These are phyloP conservation scores for Drosophila sechellia DNA, from an alignment of 1,140 invertebrate genomes.

Conservation along the genomic window DNA sequence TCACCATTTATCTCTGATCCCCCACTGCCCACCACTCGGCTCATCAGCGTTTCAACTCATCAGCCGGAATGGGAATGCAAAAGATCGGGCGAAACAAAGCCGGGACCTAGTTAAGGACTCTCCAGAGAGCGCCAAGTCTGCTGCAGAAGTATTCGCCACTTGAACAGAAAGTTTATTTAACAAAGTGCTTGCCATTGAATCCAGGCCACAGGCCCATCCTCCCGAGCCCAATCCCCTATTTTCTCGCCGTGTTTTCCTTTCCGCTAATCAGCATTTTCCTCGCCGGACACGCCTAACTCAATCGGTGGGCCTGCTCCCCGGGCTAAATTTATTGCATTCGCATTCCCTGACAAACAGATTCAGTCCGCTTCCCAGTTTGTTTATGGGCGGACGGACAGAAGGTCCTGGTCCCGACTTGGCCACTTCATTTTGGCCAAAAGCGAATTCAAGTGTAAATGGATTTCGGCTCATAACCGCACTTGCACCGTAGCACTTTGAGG, in stretches of 20 bases:
- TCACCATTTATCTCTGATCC: slow-evolving; percentile 29
- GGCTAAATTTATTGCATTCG: slow-evolving; percentile 69
- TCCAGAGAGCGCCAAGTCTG: slow-evolving; percentile 40
- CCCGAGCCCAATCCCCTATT: no score
- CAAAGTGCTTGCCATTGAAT: slow-evolving; percentile 68
- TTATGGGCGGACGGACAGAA: slow-evolving; percentile 56
- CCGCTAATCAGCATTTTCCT: slow-evolving; percentile 60
- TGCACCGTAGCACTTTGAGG: slow-evolving; percentile 51
- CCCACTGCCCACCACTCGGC: neutral
- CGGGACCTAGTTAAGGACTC: slow-evolving; percentile 25
- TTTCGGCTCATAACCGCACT: slow-evolving; percentile 67
- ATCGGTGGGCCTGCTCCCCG: slow-evolving; percentile 46
- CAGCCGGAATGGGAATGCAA: slow-evolving; percentile 23
- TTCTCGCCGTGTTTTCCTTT: slow-evolving; percentile 6
- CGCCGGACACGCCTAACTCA: slow-evolving; percentile 42
- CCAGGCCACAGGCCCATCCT: slow-evolving; percentile 18
- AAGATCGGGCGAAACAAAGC: slow-evolving; percentile 26
- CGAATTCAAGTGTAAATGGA: slow-evolving; percentile 73
- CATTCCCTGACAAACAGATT: neutral
- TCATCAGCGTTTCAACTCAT: slow-evolving; percentile 21
- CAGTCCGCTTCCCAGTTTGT: slow-evolving; percentile 30
- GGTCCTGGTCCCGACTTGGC: slow-evolving; percentile 20
- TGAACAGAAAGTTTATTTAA: slow-evolving; percentile 69
- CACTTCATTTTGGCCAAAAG: slow-evolving; percentile 60
- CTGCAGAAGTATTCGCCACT: slow-evolving; percentile 45